Conservation (phyloP, 2,113 vertebrate genomes). For the Erythrocercus mccallii region DNA sequence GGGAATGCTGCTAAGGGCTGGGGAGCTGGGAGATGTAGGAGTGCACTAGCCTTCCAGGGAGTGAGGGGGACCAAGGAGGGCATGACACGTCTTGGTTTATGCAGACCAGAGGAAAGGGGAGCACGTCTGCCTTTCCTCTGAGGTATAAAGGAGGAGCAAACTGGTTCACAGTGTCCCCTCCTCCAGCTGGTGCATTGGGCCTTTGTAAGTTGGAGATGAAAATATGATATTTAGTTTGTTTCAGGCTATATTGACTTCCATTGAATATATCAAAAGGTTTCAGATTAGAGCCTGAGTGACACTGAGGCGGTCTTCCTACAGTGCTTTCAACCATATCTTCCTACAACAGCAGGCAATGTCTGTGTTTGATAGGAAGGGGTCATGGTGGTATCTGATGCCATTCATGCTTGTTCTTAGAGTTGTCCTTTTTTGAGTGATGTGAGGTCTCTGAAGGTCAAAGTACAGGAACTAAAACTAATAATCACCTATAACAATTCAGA, state of each 20-base stretch:
- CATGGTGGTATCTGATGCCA: background rate
- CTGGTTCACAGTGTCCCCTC: background rate
- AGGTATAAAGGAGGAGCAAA: background rate
- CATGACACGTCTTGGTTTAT: background rate
- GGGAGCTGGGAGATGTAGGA: background rate
- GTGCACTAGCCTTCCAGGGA: fast-evolving
- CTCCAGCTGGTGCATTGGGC: background rate
- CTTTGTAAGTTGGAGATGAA: background rate
- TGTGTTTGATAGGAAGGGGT: background rate
- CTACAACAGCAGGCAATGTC: background rate
- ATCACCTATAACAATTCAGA: background rate
- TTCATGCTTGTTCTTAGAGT: background rate
- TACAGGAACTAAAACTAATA: background rate
- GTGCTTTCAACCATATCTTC: background rate
- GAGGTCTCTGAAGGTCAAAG: background rate
- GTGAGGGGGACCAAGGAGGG: fast-evolving
- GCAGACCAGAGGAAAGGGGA: background rate
- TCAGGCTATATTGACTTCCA: background rate
- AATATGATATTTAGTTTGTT: background rate
- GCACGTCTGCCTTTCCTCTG: background rate
- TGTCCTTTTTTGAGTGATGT: background rate
- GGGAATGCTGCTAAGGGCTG: background rate
- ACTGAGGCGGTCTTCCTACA: background rate
- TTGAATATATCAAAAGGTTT: background rate
- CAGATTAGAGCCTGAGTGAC: background rate